Percentiles rank a stretch among this genome's conserved stretches.
Evolutionary conservation across 2,797 vertebrate genomes (phyloP).

Genomic region (Urosaurus nigricauda): DNA sequence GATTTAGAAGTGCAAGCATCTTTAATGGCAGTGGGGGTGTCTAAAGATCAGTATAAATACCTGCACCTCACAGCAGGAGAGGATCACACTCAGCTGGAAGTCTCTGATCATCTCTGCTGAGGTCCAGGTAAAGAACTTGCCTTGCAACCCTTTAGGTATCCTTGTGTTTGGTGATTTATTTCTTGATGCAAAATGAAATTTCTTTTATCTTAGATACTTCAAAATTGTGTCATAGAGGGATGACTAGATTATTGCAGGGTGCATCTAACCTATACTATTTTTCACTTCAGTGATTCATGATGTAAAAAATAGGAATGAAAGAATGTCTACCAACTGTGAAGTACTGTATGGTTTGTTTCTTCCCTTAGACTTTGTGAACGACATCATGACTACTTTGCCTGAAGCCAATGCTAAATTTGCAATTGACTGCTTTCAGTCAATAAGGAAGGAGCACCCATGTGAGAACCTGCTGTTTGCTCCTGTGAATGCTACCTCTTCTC

Average conservation of each 20-base stretch:
- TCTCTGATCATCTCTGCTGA: not conserved
- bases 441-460: not conserved
- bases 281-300: not conserved
- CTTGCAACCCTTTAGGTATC: too few species aligned
- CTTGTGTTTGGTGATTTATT: not conserved
- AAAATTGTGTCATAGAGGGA: not conserved
- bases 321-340: not conserved
- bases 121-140: conserved; percentile 1
- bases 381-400: not conserved
- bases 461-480: not conserved
- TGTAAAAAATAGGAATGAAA: not conserved
- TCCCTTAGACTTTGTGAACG: not conserved
- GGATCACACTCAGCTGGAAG: not conserved
- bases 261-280: not conserved
- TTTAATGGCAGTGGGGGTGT: not conserved
- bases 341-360: not conserved
- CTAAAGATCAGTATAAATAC: conserved; percentile 20
- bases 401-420: conserved; percentile 2
- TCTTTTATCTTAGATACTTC: not conserved
- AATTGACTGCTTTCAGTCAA: not conserved
- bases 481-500: not conserved
- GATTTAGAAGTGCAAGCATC: conserved; percentile 14
- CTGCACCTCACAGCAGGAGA: not conserved
- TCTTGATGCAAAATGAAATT: not conserved
- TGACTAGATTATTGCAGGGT: not conserved